A percentile compares a stretch with the other conserved stretches of the same genome.
phyloP scores from a whole-genome alignment of 2,888 invertebrate species.

The Ophion ventricosus region DNA sequence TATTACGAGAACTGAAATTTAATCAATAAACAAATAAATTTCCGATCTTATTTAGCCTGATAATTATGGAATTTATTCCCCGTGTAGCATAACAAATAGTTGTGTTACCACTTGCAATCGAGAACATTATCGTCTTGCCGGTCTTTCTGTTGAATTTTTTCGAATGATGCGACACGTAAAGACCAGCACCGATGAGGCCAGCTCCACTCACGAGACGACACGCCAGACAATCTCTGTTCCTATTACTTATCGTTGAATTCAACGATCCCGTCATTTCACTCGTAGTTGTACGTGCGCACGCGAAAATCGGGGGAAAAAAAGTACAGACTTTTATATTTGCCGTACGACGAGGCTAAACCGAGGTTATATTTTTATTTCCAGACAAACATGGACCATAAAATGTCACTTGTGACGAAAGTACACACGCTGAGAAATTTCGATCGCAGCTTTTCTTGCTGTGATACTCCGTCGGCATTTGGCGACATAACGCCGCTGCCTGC shows the following conservation, averaged over 20 bases:
- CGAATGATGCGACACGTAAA: conserved; percentile 85
- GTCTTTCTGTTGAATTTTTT: conserved; percentile 84
- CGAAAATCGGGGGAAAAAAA: not conserved
- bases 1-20: conserved; percentile 85
- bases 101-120: conserved; percentile 84
- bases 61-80: conserved; percentile 18
- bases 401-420: not conserved
- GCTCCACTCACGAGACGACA: conserved; percentile 86
- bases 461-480: not conserved
- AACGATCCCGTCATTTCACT: conserved; percentile 66
- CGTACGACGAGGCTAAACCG: not conserved
- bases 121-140: conserved; percentile 83
- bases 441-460: not conserved
- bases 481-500: not conserved
- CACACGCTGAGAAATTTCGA: not conserved
- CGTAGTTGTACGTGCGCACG: not conserved
- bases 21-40: conserved; percentile 14
- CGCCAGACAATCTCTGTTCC: conserved; percentile 85
- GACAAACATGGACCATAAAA: conserved; percentile 16
- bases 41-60: not conserved
- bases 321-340: not conserved
- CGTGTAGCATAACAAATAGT: conserved; percentile 20
- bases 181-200: conserved; percentile 87
- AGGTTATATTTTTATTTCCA: conserved; percentile 46
- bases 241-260: conserved; percentile 80